Base-by-base conservation (phyloP, 2,113 vertebrate genomes). In the Triplophysa rosa region DNA sequence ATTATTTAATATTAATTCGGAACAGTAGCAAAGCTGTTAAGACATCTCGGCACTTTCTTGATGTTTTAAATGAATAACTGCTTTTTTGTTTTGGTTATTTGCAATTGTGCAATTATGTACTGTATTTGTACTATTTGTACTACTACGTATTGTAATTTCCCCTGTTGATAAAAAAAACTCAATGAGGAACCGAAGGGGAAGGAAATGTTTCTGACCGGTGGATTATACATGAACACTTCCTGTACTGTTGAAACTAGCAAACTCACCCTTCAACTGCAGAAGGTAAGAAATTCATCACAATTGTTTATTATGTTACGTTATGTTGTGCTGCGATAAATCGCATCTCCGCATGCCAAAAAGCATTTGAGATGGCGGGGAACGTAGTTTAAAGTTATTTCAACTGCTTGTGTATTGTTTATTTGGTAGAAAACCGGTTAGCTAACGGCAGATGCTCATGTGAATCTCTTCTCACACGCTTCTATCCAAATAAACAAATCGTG, bases 221-320 rank as follows among this genome's bases (percentile, higher is more conserved):
- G 17, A 2, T 71, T 77, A 71, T 56, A 72, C 16, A 9, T 37
- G 13, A 29, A 54, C 83, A 81, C 84, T 91, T 91, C 86, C 88
- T 76, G 67, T 83, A 56, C 79, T 66, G 81, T 70, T 74, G 87
- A 92, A 93, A 90, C 86, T 75, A 93, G 92, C 92, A 88, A 91
- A 93, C 91, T 93, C 91, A 93, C 92, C 92, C 87, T 69, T 87
- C 80, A 78, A 69, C 83, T 63, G 52, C 78, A 78, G 63, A 80
- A 89, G 91, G 90, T 92, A 91, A 87, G 79, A 16, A 75, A 23
- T 61, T 9, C 3, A 8, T 56, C 4, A 67, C n/a, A 33, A 0
- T 63, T 45, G 16, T 77, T 2, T 7, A 1, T 52, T 47, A 72
- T 66, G 52, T 24, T 2, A 1, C 16, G 24, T 23, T 23, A 24